A percentile compares a stretch with the other conserved stretches of the same genome.
These are phyloP conservation scores for Paelopatides confundens DNA, from an alignment of 53 echinoderm and acorn worm species.

Conservation along the genomic window DNA sequence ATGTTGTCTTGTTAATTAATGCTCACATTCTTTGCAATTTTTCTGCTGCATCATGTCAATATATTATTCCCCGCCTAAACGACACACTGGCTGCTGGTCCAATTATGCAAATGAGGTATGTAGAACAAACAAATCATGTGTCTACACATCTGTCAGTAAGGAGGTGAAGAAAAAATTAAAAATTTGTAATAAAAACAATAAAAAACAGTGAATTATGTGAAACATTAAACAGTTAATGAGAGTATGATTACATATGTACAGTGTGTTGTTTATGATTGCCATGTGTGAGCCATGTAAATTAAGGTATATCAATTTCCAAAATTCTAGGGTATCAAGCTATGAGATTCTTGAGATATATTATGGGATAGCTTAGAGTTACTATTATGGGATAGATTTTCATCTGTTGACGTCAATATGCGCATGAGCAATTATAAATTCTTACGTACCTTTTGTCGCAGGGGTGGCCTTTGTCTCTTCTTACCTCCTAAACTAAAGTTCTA, in stretches of 20 bases:
- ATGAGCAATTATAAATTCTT: slow-evolving; percentile 94
- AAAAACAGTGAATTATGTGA: slow-evolving; percentile 18
- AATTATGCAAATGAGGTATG: slow-evolving; percentile 49
- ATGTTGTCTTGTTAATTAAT: slow-evolving; percentile 25
- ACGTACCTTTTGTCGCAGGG: slow-evolving; percentile 99
- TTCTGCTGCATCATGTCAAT: slow-evolving; percentile 16
- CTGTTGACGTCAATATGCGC: slow-evolving; percentile 99
- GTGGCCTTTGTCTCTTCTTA: slow-evolving; percentile 80
- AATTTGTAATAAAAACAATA: slow-evolving; percentile 18
- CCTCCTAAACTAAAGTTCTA: slow-evolving; percentile 1
- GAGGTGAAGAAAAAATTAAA: slow-evolving; percentile 18
- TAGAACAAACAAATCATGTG: slow-evolving; percentile 20
- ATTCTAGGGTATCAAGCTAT: slow-evolving; percentile 15
- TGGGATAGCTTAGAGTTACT: slow-evolving; percentile 98
- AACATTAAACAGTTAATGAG: background rate
- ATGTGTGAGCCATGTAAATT: background rate
- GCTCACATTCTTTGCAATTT: slow-evolving; percentile 38
- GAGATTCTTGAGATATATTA: slow-evolving; percentile 71
- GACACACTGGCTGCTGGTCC: slow-evolving; percentile 33
- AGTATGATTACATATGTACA: background rate
- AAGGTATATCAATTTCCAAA: background rate
- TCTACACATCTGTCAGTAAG: background rate
- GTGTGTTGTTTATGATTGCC: background rate
- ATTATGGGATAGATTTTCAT: slow-evolving; percentile 98
- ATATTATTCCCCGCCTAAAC: slow-evolving; percentile 29